Evolutionary conservation across 2,113 vertebrate species (phyloP), one percentile per base, ranked within the genome.

Genomic region (Gymnocephalus cernua): DNA sequence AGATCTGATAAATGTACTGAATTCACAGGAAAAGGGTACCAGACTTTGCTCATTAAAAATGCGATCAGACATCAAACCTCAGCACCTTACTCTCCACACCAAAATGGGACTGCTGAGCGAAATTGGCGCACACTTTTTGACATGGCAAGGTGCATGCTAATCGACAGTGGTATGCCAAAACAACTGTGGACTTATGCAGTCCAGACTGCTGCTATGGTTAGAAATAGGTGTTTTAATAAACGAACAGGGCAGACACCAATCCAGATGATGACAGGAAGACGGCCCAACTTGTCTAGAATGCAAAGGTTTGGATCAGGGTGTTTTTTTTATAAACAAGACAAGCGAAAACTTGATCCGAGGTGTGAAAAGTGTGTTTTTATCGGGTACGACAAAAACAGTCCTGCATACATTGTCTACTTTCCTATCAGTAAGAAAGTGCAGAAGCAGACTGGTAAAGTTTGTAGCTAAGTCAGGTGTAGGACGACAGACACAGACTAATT

Each of bases 1-100:
- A 56, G 53, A 56, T 56, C 12, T 35, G 32, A 35, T 35, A 35
- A 35, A 6, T 4, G 32, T 35, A 35, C 32, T 35, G 6, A 35
- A 35, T 56, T 6, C 53, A 56, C 53, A 14, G 23, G n/a, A 56
- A 56, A 56, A 56, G 53, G 4, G 1, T 56, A 25, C 12, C 11
- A 56, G 53, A 6, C 23, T 6, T 1, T 56, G 13, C 53, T 56
- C n/a, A 56, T 56, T 6, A 86, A 62, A 50, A 72, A 75, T 58
- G 50, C 11, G 10, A 86, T 79, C 7, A 76, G 50, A 44, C 80
- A 86, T 76, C 35, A 90, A 6, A 88, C 50, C 0, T 85, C 85
- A 8, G 41, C 53, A 15, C 69, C 62, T 1, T 73, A 72, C 6
- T 65, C 68, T 1, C 51, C 59, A 0, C 77, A 80, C 11, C 59